phyloP scores from a whole-genome alignment of 2,113 vertebrate genomes.

The Herpetotheres cachinnans region DNA sequence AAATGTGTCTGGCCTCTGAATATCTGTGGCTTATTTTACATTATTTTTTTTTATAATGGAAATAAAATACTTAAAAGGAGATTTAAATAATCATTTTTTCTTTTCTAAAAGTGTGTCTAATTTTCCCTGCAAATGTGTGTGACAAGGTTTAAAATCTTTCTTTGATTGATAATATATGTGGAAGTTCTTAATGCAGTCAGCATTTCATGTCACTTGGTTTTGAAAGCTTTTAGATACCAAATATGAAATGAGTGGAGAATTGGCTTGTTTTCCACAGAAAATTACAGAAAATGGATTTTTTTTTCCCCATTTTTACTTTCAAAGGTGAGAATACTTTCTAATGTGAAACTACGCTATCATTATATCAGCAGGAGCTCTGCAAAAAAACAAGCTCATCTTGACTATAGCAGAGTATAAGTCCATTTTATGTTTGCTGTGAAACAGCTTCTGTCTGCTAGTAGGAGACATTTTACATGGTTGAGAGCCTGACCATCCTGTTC shows the following conservation, averaged over 20 bases:
- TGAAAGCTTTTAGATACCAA: conserved; percentile 14
- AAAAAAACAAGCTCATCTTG: neutral
- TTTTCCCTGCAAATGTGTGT: neutral
- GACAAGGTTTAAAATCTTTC: conserved; percentile 18
- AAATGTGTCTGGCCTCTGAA: neutral
- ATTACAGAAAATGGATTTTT: conserved; percentile 24
- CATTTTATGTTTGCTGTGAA: neutral
- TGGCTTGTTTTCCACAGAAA: conserved; percentile 36
- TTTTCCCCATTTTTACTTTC: neutral
- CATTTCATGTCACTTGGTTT: neutral
- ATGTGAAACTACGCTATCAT: neutral
- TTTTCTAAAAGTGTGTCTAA: neutral
- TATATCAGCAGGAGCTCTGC: neutral
- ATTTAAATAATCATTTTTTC: conserved; percentile 2
- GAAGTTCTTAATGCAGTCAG: conserved; percentile 17
- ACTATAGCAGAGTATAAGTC: neutral
- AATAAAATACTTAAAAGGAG: neutral
- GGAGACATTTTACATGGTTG: conserved; percentile 15
- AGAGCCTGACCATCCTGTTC: conserved; percentile 4
- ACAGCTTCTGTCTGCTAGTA: neutral
- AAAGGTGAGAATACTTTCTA: conserved; percentile 5
- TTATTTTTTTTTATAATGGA: neutral
- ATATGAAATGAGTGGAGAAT: conserved; percentile 29
- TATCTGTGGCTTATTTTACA: neutral
- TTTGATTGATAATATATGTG: neutral